Percentiles rank a stretch among this genome's conserved stretches.
These are phyloP conservation scores for Flabesymbios commensalis DNA, from an alignment of 2,888 invertebrate species.

Conservation along the genomic window DNA sequence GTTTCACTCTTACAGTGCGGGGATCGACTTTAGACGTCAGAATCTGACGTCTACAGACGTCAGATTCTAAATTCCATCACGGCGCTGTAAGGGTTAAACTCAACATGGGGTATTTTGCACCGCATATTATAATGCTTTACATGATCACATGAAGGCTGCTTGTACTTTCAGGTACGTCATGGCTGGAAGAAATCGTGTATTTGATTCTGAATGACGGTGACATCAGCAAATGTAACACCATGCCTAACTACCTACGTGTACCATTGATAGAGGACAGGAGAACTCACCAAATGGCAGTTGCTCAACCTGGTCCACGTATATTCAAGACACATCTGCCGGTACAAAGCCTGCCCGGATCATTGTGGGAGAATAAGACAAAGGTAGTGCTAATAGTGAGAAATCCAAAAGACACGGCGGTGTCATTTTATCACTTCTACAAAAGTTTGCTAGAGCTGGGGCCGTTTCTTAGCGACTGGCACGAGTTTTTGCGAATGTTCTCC, in stretches of 20 bases:
- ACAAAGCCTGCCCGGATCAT: neutral
- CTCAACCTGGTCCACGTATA: neutral
- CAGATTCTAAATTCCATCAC: too few species aligned
- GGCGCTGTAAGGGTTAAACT: too few species aligned
- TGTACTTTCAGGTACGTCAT: slow-evolving; percentile 60
- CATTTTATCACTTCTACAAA: slow-evolving; percentile 23
- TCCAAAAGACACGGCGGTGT: slow-evolving; percentile 20
- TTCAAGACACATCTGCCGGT: slow-evolving; percentile 17
- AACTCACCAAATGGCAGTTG: neutral
- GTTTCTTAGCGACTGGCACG: slow-evolving; percentile 6
- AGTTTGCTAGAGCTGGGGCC: slow-evolving; percentile 1
- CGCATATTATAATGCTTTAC: too few species aligned
- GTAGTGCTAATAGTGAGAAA: slow-evolving; percentile 16
- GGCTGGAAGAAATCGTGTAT: slow-evolving; percentile 62
- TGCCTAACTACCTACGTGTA: slow-evolving; percentile 40
- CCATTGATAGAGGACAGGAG: neutral
- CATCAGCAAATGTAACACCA: slow-evolving; percentile 47
- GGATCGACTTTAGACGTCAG: too few species aligned
- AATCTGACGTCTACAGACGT: too few species aligned
- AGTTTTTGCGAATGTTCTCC: slow-evolving; percentile 14
- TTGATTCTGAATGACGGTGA: slow-evolving; percentile 58
- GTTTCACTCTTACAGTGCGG: too few species aligned
- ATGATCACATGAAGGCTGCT: too few species aligned
- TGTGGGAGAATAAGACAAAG: neutral
- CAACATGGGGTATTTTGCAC: too few species aligned